Evolutionary conservation across 1,140 invertebrate species (phyloP).

Genomic region (Cyrtorhinus lividipennis): DNA sequence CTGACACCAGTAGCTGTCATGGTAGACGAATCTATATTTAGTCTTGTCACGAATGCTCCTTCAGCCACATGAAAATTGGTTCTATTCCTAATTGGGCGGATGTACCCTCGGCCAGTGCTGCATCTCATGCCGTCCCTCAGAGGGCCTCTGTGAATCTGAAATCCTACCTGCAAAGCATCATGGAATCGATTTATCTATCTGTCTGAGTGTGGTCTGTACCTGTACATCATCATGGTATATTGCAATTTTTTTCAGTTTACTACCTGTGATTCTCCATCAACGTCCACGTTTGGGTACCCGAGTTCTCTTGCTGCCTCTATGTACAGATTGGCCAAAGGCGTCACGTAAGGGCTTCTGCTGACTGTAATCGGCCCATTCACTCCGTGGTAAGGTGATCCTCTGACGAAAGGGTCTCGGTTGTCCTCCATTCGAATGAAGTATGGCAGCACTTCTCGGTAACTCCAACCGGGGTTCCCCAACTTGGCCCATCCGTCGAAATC

Average conservation of each 20-base stretch:
- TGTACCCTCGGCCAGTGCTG: slow-evolving; percentile 73
- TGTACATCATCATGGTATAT: too few relatives aligned
- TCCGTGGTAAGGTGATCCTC: slow-evolving; percentile 49
- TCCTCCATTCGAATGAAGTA: slow-evolving; percentile 33
- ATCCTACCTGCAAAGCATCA: slow-evolving; percentile 52
- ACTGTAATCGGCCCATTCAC: slow-evolving; percentile 36
- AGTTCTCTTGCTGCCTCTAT: slow-evolving; percentile 37
- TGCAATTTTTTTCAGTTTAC: too few relatives aligned
- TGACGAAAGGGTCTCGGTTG: slow-evolving; percentile 59
- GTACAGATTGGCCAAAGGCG: slow-evolving; percentile 33
- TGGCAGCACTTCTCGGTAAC: slow-evolving; percentile 35
- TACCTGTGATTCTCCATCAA: slow-evolving; percentile 15
- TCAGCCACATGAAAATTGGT: slow-evolving; percentile 65
- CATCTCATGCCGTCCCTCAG: slow-evolving; percentile 73
- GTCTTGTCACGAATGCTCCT: slow-evolving; percentile 54
- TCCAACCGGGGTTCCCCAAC: slow-evolving; percentile 33
- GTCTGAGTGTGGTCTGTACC: not conserved
- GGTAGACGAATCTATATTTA: slow-evolving; percentile 41
- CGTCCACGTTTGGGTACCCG: slow-evolving; percentile 36
- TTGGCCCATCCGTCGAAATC: slow-evolving; percentile 43
- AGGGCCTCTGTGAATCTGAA: slow-evolving; percentile 38
- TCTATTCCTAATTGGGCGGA: slow-evolving; percentile 49
- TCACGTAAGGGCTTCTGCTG: slow-evolving; percentile 34
- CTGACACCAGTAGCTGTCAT: too few relatives aligned
- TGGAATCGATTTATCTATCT: slow-evolving; percentile 39